phyloP scores from a whole-genome alignment of 2,797 vertebrate species.

The Geotrypetes seraphini region DNA sequence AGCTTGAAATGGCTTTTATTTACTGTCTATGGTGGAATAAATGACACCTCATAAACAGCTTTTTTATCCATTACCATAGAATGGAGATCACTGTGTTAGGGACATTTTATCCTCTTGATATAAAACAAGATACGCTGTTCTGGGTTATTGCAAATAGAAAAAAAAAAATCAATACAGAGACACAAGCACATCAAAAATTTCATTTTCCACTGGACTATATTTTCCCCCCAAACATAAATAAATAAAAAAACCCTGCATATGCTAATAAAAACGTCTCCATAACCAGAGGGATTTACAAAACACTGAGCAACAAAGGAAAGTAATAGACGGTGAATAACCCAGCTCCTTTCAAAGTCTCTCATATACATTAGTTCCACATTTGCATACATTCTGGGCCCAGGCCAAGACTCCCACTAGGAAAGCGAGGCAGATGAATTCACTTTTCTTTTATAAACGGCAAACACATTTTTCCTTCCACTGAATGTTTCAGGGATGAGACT shows the following conservation, averaged over 20 bases:
- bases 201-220: conserved; percentile 56
- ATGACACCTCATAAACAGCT: conserved; percentile 79
- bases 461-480: too few relatives aligned
- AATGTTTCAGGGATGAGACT: too few relatives aligned
- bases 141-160: conserved; percentile 71
- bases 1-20: conserved; percentile 89
- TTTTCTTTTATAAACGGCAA: conserved; percentile 17
- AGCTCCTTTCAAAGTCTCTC: conserved; percentile 31
- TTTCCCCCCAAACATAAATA: too few relatives aligned
- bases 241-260: conserved; percentile 45
- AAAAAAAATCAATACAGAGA: conserved; percentile 78
- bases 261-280: conserved; percentile 63
- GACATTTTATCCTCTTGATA: conserved; percentile 74
- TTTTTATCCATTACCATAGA: conserved; percentile 74
- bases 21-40: conserved; percentile 81
- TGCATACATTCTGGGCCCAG: conserved; percentile 26
- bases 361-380: conserved; percentile 28
- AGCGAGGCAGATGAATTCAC: conserved; percentile 28
- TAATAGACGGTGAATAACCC: conserved; percentile 48
- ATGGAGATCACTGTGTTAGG: conserved; percentile 62
- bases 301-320: conserved; percentile 41
- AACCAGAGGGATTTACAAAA: conserved; percentile 55
- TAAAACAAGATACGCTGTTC: conserved; percentile 63
- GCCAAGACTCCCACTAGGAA: conserved; percentile 10
- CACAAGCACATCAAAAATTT: conserved; percentile 70